Base-by-base conservation (phyloP, 2,888 invertebrate species). In the Zaprionus bogoriensis region DNA sequence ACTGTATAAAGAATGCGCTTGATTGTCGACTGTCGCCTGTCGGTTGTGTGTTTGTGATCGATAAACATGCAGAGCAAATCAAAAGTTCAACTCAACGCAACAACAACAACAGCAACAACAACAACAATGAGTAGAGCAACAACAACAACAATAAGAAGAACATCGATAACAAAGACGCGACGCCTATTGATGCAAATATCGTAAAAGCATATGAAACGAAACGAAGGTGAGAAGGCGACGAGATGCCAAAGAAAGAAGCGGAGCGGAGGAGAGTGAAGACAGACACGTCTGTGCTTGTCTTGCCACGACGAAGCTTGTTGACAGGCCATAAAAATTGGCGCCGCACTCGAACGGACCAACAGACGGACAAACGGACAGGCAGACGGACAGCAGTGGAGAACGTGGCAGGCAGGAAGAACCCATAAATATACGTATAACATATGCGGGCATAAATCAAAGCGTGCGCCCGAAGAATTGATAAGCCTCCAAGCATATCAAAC, bases 281-380 rank as follows among this genome's bases (percentile, higher is more conserved):
- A 52, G 4, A 27, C 5, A 25, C 19, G 23, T 6, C 9, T 19
- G 3, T 23, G n/a, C 27, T 46, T 41, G 67, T 66, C 48, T 59
- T 7, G 9, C 9, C 6, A 2, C 9, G 65, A 59, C 19, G 17
- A 7, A 17, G 30, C 22, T 41, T 75, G 62, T 71, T 71, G 74
- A 72, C 75, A 58, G 69, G 74, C 67, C 69, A 83, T 85, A 85
- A 82, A 83, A 68, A 71, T 70, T 82, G 82, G 82, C 82, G 83
- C 82, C 82, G 57, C 38, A 39, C 54, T 53, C 46, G 51, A 6
- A 10, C 10, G 38, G 9, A 38, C 38, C 5, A 3, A 19, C 1
- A 10, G 6, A 38, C 38, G 7, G 0, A 17, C 17, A 0, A 3
- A 36, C 38, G 4, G 17, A 39, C 39, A n/a, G 17, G 19, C 39